A percentile compares a stretch with the other conserved stretches of the same genome.
phyloP scores from a whole-genome alignment of 2,113 vertebrate species.

The Mesembrinibis cayennensis region DNA sequence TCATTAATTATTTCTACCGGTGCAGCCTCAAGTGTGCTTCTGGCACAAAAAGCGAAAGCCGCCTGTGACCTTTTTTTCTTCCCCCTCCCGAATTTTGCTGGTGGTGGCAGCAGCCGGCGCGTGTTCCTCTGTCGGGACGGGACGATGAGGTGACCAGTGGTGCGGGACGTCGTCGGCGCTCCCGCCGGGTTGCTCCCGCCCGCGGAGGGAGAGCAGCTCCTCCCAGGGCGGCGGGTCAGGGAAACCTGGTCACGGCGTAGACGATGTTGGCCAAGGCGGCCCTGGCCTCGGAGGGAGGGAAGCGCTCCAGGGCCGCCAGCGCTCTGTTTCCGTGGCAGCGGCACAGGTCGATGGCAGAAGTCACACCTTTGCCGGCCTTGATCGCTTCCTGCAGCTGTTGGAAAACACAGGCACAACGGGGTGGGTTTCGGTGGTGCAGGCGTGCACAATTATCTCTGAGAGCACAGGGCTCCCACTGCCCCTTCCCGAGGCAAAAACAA shows the following conservation, averaged over 20 bases:
- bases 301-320: conserved; percentile 89
- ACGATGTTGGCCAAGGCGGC: conserved; percentile 96
- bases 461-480: neutral
- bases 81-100: conserved; percentile 57
- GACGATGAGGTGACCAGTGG: neutral
- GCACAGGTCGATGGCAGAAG: conserved; percentile 92
- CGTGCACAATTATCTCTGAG: neutral
- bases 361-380: conserved; percentile 92
- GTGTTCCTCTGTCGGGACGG: fast-evolving
- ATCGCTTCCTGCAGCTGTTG: conserved; percentile 88
- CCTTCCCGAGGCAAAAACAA: neutral
- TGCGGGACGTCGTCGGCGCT: fast-evolving
- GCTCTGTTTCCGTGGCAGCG: conserved; percentile 93
- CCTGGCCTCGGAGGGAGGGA: conserved; percentile 93
- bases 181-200: neutral
- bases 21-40: conserved; percentile 88
- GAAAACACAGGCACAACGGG: conserved; percentile 72
- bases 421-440: conserved; percentile 5
- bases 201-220: neutral
- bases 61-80: conserved; percentile 79
- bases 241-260: conserved; percentile 87
- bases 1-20: conserved; percentile 99
- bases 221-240: conserved; percentile 63
- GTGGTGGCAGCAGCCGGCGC: neutral
- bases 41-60: conserved; percentile 82